Evolutionary conservation across 92 coral and sea anemone genomes (phyloP).

Genomic region (Plumapathes pennacea): DNA sequence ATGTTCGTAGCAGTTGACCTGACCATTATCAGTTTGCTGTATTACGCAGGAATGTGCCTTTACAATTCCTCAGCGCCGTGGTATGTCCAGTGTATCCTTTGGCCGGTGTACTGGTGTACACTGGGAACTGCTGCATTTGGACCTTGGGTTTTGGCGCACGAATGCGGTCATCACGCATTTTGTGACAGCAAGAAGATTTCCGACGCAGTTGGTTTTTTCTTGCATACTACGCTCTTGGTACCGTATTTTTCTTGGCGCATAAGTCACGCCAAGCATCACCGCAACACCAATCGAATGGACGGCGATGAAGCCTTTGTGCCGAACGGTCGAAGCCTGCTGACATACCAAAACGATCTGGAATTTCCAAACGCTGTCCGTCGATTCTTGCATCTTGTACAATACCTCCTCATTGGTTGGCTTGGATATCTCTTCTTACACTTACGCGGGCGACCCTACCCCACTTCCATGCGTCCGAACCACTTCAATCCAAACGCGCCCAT

Average conservation of each 20-base stretch:
- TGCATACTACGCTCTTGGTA: slow-evolving; percentile 50
- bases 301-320: slow-evolving; percentile 63
- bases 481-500: slow-evolving; percentile 61
- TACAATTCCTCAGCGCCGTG: slow-evolving; percentile 21
- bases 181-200: slow-evolving; percentile 51
- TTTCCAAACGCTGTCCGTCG: slow-evolving; percentile 5
- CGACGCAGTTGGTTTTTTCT: slow-evolving; percentile 38
- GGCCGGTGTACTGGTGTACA: slow-evolving; percentile 54
- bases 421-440: slow-evolving; percentile 36
- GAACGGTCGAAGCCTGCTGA: slow-evolving; percentile 23
- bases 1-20: slow-evolving; percentile 28
- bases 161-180: slow-evolving; percentile 63
- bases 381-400: slow-evolving; percentile 8
- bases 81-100: slow-evolving; percentile 17
- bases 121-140: slow-evolving; percentile 61
- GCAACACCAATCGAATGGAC: slow-evolving; percentile 55
- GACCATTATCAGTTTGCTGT: slow-evolving; percentile 14
- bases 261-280: slow-evolving; percentile 67
- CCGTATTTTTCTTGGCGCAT: slow-evolving; percentile 67
- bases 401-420: slow-evolving; percentile 47
- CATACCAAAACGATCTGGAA: not conserved
- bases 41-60: slow-evolving; percentile 16
- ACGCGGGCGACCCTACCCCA: slow-evolving; percentile 47
- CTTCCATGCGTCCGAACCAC: slow-evolving; percentile 64
- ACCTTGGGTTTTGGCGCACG: slow-evolving; percentile 63